Evolutionary conservation across 2,797 vertebrate genomes (phyloP).

Genomic region (Pterois miles): DNA sequence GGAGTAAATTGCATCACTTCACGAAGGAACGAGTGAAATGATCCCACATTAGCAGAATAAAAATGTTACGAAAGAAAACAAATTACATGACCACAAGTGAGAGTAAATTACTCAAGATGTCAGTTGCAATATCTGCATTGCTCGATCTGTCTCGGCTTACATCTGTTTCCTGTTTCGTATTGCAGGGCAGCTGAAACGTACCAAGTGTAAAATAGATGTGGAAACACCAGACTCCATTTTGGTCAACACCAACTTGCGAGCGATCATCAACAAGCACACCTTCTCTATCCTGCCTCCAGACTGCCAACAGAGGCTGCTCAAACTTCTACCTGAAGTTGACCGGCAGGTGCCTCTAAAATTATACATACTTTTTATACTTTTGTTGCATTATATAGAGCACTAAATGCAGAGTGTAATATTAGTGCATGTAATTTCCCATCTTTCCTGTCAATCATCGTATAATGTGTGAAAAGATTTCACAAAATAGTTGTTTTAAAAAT

Average conservation of each 20-base stretch:
- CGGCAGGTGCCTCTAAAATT: conserved; percentile 85
- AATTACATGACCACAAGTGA: neutral
- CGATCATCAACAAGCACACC: conserved; percentile 97
- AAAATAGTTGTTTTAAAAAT: too few relatives aligned
- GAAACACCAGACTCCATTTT: conserved; percentile 98
- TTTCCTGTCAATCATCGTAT: neutral
- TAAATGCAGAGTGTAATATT: neutral
- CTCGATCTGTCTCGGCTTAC: conserved; percentile 14
- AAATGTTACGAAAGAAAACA: neutral
- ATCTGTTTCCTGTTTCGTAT: conserved; percentile 26
- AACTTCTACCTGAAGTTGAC: conserved; percentile 94
- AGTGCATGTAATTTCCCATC: neutral
- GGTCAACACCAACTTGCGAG: conserved; percentile 97
- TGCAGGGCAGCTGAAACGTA: conserved; percentile 93
- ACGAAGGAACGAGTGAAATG: neutral
- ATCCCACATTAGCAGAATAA: neutral
- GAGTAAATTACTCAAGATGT: neutral
- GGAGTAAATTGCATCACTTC: neutral
- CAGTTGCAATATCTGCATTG: neutral
- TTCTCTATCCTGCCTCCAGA: conserved; percentile 91
- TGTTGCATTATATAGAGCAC: neutral
- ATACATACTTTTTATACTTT: neutral
- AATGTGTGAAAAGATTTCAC: neutral
- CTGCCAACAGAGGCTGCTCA: conserved; percentile 92
- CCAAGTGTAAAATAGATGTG: conserved; percentile 94